phyloP scores from a whole-genome alignment of 2,797 vertebrate species.

The Stomatorhinus walkeri region DNA sequence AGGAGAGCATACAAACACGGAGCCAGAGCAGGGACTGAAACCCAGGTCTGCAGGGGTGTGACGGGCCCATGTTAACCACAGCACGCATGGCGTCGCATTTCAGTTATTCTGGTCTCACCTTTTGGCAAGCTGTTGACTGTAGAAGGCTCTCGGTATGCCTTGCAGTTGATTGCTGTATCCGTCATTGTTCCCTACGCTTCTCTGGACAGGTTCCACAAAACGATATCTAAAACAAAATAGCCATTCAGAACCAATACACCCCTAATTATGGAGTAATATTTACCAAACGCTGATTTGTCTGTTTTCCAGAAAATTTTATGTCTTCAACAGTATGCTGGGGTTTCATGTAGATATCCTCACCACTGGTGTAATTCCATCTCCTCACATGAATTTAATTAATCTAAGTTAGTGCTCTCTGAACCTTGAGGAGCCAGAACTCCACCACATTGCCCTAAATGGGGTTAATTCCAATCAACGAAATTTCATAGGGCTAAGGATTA shows the following conservation, averaged over 20 bases:
- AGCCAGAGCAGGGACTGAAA: neutral
- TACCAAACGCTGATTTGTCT: neutral
- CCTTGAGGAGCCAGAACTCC: neutral
- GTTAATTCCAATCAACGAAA: neutral
- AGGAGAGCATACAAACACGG: neutral
- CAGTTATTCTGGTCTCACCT: neutral
- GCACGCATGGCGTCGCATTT: neutral
- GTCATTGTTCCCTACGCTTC: neutral
- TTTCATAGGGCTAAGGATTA: neutral
- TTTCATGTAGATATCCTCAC: neutral
- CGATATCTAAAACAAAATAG: neutral
- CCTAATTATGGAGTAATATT: neutral
- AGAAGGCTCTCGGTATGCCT: neutral
- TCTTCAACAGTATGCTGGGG: neutral
- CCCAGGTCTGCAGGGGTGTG: neutral
- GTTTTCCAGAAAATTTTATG: neutral
- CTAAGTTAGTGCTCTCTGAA: neutral
- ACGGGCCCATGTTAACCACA: neutral
- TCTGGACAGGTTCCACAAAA: neutral
- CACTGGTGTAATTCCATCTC: neutral
- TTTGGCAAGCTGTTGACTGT: neutral
- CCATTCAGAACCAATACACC: neutral
- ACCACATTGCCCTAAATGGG: neutral
- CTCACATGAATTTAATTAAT: neutral
- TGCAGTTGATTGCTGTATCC: neutral